These are phyloP conservation scores for Reticulitermes lucifugus DNA, from an alignment of 2,888 invertebrate genomes.

Conservation along the genomic window DNA sequence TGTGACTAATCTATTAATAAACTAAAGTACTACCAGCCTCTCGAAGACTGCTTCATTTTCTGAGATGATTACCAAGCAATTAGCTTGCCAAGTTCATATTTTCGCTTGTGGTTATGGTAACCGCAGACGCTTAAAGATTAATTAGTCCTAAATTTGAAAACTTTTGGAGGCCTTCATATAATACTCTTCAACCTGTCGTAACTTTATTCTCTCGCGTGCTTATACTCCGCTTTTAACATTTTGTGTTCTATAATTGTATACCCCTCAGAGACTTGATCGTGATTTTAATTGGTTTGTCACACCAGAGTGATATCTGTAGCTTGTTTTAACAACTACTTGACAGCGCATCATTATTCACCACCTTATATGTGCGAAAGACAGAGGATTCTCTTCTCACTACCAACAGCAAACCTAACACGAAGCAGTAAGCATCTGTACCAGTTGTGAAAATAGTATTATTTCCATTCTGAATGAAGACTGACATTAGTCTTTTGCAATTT, in stretches of 20 bases:
- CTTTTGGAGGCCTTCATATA: background rate
- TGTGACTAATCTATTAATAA: too few relatives aligned
- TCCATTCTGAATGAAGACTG: too few relatives aligned
- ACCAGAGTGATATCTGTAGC: background rate
- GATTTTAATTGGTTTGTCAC: conserved; percentile 14
- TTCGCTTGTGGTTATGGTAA: too few relatives aligned
- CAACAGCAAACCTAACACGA: conserved; percentile 33
- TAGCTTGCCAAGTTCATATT: too few relatives aligned
- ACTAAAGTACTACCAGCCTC: too few relatives aligned
- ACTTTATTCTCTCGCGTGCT: background rate
- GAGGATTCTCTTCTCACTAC: background rate
- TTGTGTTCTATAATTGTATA: background rate
- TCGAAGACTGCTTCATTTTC: too few relatives aligned
- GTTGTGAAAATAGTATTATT: background rate
- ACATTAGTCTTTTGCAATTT: too few relatives aligned
- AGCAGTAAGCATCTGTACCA: conserved; percentile 6
- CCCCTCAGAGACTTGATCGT: background rate
- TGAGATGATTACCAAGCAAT: too few relatives aligned
- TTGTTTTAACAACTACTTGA: background rate
- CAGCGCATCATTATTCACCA: background rate
- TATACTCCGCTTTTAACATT: background rate
- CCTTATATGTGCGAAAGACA: background rate
- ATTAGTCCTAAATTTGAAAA: conserved; percentile 11
- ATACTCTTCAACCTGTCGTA: background rate
- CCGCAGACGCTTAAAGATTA: background rate